Evolutionary conservation across 2,113 vertebrate species (phyloP).

Genomic region (Numida meleagris): DNA sequence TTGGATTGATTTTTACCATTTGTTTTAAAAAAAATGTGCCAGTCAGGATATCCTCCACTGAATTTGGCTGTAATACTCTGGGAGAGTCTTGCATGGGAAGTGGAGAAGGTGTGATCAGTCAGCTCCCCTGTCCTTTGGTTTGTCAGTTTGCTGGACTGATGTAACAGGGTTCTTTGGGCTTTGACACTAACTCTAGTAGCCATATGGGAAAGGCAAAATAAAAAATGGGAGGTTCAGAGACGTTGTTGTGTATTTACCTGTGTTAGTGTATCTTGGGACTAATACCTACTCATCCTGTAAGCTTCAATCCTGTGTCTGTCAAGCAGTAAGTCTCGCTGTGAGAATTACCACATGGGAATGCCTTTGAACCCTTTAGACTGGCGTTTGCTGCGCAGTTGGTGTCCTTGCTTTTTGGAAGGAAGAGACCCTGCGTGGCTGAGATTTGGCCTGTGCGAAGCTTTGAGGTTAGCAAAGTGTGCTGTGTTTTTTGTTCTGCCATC

Average conservation of each 20-base stretch:
- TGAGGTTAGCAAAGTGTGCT: not conserved
- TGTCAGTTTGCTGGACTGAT: not conserved
- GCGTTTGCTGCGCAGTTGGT: not conserved
- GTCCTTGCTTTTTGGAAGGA: not conserved
- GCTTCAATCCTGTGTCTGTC: not conserved
- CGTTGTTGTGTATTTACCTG: not conserved
- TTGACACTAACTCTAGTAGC: not conserved
- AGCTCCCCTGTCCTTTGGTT: not conserved
- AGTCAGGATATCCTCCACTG: not conserved
- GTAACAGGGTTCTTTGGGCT: not conserved
- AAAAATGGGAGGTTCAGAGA: not conserved
- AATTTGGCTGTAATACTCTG: not conserved
- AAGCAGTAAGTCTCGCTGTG: not conserved
- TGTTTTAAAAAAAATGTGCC: not conserved
- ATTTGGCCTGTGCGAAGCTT: not conserved
- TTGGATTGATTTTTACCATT: not conserved
- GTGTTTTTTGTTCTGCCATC: not conserved
- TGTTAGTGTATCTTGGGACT: not conserved
- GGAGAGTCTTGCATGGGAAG: not conserved
- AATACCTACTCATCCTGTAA: fast-evolving
- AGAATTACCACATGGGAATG: not conserved
- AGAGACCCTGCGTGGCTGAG: not conserved
- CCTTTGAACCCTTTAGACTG: not conserved
- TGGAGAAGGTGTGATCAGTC: not conserved
- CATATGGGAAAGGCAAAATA: not conserved